Evolutionary conservation across 2,888 invertebrate species (phyloP), one percentile per base, ranked within the genome.

Genomic region (Protodeltote pygarga): DNA sequence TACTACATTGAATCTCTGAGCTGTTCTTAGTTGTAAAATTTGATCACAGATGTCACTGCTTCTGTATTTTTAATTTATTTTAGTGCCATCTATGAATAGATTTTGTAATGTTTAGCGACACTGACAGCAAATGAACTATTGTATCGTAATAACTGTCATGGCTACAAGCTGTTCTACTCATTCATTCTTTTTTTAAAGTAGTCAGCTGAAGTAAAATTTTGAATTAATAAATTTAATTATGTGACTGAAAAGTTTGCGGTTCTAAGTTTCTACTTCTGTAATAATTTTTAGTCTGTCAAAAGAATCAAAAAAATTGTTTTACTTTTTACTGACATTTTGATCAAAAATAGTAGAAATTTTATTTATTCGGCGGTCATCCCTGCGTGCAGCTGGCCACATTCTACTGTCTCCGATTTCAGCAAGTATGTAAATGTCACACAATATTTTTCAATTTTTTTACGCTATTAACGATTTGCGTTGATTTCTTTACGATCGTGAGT

Each of bases 391-490:
- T 89, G 89, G 89, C 83, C 75, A 92, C 91, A 91, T 83, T 88
- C 81, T 83, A 83, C 89, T 88, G 89, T 91, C 89, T 88, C 81
- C 80, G 70, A 76, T 84, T 67, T 89, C 86, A 90, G 89, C 89
- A 91, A 91, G 92, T 92, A 92, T 92, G 92, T 92, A 91, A 92
- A 92, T 92, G 92, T 92, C 92, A 92, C 83, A 75, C 80, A 80
- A 54, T 77, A 76, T 72, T 86, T 83, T 83, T 77, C 73, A 68
- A 71, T 58, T 64, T 71, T 77, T 70, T 76, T 81, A 73, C 65
- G 70, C 64, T 80, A 77, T 45, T 55, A 67, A 64, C 63, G 66
- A 42, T 49, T 58, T 57, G 67, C 53, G 52, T 66, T 67, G 46
- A 55, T 9, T 65, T 74, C 57, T 75, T 71, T 67, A 67, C 65